phyloP scores from a whole-genome alignment of 2,113 vertebrate species.

The Myiopsitta monachus region DNA sequence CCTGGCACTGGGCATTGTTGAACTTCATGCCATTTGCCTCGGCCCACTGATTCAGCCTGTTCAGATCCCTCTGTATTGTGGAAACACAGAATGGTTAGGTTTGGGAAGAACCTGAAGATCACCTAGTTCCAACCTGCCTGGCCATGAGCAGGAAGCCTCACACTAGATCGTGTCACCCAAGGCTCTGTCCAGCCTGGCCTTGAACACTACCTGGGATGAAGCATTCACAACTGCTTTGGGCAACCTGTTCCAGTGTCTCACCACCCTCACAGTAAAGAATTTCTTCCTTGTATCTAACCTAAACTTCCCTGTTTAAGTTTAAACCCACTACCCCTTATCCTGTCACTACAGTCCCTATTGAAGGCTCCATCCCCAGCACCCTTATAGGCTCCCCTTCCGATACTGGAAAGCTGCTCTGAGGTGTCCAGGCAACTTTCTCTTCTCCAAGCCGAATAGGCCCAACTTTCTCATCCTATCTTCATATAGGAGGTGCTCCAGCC shows the following conservation, averaged over 20 bases:
- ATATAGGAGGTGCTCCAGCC: neutral
- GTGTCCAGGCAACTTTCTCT: neutral
- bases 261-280: neutral
- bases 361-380: too few species aligned
- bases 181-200: neutral
- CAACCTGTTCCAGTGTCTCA: neutral
- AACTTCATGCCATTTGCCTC: neutral
- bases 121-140: neutral
- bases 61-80: neutral
- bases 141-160: neutral
- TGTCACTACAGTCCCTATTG: too few species aligned
- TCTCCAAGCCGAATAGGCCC: neutral
- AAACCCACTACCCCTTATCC: too few species aligned
- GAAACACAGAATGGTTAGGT: neutral
- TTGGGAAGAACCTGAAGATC: neutral
- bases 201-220: neutral
- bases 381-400: too few species aligned
- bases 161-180: neutral
- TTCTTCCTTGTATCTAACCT: neutral
- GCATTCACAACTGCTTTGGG: neutral
- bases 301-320: too few species aligned
- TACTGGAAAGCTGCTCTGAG: neutral
- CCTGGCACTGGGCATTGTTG: neutral
- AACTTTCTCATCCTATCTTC: neutral
- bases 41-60: rapidly evolving